Percentiles rank a stretch among this genome's conserved stretches.
Conservation (phyloP, 2,113 vertebrate species). For the Phrynosoma platyrhinos region DNA sequence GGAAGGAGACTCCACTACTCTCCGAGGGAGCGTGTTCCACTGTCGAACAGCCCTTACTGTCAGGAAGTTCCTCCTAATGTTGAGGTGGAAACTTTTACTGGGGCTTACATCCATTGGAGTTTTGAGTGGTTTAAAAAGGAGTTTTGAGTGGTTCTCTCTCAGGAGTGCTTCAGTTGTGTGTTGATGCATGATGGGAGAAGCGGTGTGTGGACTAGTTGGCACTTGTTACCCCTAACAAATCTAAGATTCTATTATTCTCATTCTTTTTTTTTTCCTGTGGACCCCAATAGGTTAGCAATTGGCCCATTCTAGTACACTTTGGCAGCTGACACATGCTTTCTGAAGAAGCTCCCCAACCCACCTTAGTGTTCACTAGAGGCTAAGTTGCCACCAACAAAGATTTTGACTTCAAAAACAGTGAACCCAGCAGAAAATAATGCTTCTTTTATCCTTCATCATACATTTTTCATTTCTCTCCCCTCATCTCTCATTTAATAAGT, state of each 20-base stretch:
- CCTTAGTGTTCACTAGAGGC: conserved; percentile 21
- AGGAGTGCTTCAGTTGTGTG: too few species aligned
- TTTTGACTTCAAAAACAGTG: conserved; percentile 47
- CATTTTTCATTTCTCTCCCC: conserved; percentile 48
- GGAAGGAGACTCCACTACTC: too few species aligned
- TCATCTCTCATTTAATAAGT: conserved; percentile 41
- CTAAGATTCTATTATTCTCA: too few species aligned
- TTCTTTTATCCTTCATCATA: conserved; percentile 54
- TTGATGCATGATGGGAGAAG: too few species aligned
- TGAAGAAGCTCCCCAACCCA: neutral
- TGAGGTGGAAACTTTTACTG: too few species aligned
- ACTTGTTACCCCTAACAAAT: neutral
- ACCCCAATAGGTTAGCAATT: conserved; percentile 10
- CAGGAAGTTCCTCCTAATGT: too few species aligned
- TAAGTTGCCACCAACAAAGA: conserved; percentile 69
- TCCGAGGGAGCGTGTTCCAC: too few species aligned
- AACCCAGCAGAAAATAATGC: conserved; percentile 22
- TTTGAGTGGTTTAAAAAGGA: too few species aligned
- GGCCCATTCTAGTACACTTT: conserved; percentile 21
- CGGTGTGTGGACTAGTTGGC: too few species aligned
- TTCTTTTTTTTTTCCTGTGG: neutral
- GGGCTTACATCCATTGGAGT: too few species aligned
- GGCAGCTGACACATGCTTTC: conserved; percentile 29
- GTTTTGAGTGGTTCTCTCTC: too few species aligned
- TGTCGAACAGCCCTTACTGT: too few species aligned